Percentiles rank a stretch among this genome's conserved stretches.
These are phyloP conservation scores for Drosophila testacea DNA, from an alignment of 2,888 invertebrate genomes.

Conservation along the genomic window DNA sequence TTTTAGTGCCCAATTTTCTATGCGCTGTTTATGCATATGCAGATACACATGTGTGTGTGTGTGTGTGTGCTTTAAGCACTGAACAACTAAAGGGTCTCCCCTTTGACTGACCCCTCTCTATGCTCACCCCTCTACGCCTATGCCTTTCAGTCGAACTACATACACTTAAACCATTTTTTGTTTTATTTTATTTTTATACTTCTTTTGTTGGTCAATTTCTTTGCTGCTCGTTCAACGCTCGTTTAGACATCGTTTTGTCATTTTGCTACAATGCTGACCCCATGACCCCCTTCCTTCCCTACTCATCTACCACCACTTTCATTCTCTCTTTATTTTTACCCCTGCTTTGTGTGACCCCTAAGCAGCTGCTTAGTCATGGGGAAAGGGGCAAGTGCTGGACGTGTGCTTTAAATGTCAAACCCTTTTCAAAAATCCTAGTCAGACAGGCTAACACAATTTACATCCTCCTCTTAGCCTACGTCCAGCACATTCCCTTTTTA, in stretches of 20 bases:
- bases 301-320: no score
- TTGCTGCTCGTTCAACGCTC: constrained; percentile 69
- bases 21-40: constrained; percentile 54
- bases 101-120: background rate
- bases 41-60: constrained; percentile 20
- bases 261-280: constrained; percentile 47
- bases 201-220: constrained; percentile 62
- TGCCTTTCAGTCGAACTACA: constrained; percentile 21
- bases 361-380: constrained; percentile 28
- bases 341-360: background rate
- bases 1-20: constrained; percentile 57
- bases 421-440: constrained; percentile 74
- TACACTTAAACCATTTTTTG: constrained; percentile 55
- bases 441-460: constrained; percentile 43
- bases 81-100: constrained; percentile 47
- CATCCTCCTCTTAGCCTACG: constrained; percentile 13
- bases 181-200: constrained; percentile 47
- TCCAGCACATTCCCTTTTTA: background rate
- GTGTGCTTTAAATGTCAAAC: constrained; percentile 71
- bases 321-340: no score
- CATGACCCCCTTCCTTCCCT: background rate
- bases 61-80: constrained; percentile 39
- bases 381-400: constrained; percentile 31
- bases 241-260: constrained; percentile 78
- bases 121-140: background rate